phyloP scores from a whole-genome alignment of 2,113 vertebrate genomes.

The Calidris pygmaea region DNA sequence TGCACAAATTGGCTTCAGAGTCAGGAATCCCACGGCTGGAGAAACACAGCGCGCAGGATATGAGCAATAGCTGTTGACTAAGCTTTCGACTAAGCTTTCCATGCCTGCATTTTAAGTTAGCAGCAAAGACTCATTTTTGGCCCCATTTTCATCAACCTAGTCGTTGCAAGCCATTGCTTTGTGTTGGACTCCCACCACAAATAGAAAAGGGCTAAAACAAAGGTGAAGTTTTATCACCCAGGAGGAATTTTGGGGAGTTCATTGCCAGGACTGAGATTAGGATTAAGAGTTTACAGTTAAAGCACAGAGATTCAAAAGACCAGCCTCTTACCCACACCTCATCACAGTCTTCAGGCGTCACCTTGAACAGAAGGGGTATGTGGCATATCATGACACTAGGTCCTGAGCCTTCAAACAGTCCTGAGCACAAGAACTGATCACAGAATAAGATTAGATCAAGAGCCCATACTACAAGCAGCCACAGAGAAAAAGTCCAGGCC shows the following conservation, averaged over 20 bases:
- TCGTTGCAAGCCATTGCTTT: not conserved
- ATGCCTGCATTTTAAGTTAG: not conserved
- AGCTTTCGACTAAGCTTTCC: not conserved
- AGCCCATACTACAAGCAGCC: not conserved
- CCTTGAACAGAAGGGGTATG: not conserved
- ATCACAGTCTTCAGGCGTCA: not conserved
- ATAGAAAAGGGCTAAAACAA: not conserved
- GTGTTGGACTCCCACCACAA: not conserved
- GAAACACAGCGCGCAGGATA: not conserved
- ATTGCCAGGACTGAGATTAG: not conserved
- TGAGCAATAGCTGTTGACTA: not conserved
- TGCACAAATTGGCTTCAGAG: not conserved
- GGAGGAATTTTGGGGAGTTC: not conserved
- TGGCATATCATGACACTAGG: not conserved
- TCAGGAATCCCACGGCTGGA: not conserved
- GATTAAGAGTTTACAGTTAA: not conserved
- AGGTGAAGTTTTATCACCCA: not conserved
- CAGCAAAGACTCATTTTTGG: not conserved
- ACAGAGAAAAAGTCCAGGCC: not conserved
- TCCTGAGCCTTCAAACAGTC: slow-evolving; percentile 11
- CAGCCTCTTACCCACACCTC: not conserved
- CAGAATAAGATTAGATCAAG: slow-evolving; percentile 1
- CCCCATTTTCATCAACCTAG: not conserved
- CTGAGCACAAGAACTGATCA: not conserved
- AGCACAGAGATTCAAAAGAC: not conserved